phyloP scores from a whole-genome alignment of 2,888 invertebrate genomes.

The Microchrysa polita region DNA sequence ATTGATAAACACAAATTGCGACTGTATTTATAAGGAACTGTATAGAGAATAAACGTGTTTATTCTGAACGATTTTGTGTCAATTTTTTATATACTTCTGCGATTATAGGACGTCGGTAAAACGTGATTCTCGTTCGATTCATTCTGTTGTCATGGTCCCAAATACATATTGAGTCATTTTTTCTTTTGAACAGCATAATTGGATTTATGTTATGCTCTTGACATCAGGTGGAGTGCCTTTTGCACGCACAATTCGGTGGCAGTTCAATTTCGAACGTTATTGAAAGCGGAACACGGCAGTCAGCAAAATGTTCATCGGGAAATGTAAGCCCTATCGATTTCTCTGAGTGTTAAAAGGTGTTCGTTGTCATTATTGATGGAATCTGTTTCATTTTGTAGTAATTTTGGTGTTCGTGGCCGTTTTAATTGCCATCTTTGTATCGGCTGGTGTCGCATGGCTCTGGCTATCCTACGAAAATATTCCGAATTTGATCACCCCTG shows the following conservation, averaged over 20 bases:
- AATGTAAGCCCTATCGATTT: slow-evolving; percentile 17
- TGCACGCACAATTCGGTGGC: background rate
- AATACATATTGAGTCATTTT: too few relatives aligned
- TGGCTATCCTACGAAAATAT: slow-evolving; percentile 47
- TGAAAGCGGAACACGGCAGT: background rate
- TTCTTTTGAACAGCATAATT: slow-evolving; percentile 10
- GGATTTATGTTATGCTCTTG: slow-evolving; percentile 6
- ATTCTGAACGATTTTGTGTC: background rate
- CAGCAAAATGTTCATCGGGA: slow-evolving; percentile 18
- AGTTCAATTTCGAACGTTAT: slow-evolving; percentile 18
- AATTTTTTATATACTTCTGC: background rate
- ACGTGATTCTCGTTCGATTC: background rate
- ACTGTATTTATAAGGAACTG: background rate
- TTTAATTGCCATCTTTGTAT: background rate
- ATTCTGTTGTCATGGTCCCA: too few relatives aligned
- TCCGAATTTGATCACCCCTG: slow-evolving; percentile 43
- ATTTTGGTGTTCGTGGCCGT: slow-evolving; percentile 4
- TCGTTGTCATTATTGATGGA: background rate
- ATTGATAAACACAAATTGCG: background rate
- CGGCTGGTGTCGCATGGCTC: slow-evolving; percentile 41
- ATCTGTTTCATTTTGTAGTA: slow-evolving; percentile 20
- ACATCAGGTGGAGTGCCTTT: background rate
- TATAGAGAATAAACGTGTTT: slow-evolving; percentile 27
- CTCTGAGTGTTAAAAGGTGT: background rate
- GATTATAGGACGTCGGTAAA: background rate